Conservation (phyloP, 2,797 vertebrate species). For the Esox masquinongy region DNA sequence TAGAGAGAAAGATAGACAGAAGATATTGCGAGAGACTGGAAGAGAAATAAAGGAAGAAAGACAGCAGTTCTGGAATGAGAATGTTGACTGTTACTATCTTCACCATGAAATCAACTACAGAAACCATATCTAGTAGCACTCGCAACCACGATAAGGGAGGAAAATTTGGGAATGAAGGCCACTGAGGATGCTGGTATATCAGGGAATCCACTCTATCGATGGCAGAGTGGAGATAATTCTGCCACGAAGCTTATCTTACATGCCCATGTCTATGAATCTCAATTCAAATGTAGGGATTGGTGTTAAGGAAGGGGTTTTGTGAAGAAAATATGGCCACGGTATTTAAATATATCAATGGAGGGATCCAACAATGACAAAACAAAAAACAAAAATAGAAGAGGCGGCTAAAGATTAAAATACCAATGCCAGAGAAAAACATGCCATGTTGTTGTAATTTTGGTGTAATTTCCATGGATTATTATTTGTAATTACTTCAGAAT, state of each 20-base stretch:
- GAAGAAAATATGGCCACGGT: slow-evolving; percentile 42
- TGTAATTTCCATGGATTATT: background rate
- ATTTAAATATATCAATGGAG: slow-evolving; percentile 51
- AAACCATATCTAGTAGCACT: slow-evolving; percentile 37
- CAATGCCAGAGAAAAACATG: background rate
- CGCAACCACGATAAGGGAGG: slow-evolving; percentile 35
- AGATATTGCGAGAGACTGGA: slow-evolving; percentile 33
- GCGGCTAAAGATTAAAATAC: background rate
- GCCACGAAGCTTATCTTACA: slow-evolving; percentile 59
- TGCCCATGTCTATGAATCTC: slow-evolving; percentile 35
- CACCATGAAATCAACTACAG: slow-evolving; percentile 59
- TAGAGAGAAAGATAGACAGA: slow-evolving; percentile 14
- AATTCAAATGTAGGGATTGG: slow-evolving; percentile 55
- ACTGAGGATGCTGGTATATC: slow-evolving; percentile 50
- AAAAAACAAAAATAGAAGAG: slow-evolving; percentile 22
- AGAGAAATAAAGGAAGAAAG: slow-evolving; percentile 44
- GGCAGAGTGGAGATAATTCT: slow-evolving; percentile 57
- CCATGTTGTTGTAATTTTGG: background rate
- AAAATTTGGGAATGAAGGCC: slow-evolving; percentile 63
- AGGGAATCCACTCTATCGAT: slow-evolving; percentile 66
- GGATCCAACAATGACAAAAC: background rate
- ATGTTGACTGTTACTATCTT: slow-evolving; percentile 56
- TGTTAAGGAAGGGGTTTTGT: slow-evolving; percentile 49
- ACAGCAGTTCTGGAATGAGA: slow-evolving; percentile 57
- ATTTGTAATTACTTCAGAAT: background rate